Evolutionary conservation across 2,888 invertebrate species (phyloP).

Genomic region (Phasia obesa): DNA sequence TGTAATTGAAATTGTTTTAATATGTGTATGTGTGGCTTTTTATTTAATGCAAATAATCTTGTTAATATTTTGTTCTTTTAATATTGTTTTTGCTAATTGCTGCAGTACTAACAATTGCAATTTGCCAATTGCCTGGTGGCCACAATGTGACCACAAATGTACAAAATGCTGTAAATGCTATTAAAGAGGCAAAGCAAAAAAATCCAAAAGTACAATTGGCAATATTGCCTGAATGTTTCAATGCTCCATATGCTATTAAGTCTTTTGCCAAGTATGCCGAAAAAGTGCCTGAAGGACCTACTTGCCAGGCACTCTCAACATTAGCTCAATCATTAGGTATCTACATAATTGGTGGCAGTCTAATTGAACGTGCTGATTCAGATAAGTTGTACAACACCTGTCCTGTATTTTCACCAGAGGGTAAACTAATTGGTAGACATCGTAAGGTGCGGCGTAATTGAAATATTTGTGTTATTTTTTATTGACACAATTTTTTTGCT

Average conservation of each 20-base stretch:
- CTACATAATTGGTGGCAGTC: conserved; percentile 93
- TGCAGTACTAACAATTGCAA: conserved; percentile 76
- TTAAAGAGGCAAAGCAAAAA: conserved; percentile 75
- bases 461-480: not conserved
- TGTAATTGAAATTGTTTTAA: not conserved
- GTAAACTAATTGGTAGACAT: conserved; percentile 90
- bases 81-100: conserved; percentile 7
- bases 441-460: conserved; percentile 87
- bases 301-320: conserved; percentile 87
- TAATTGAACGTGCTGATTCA: conserved; percentile 89
- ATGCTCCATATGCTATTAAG: conserved; percentile 93
- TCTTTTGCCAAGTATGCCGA: conserved; percentile 94
- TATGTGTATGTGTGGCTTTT: not conserved
- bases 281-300: conserved; percentile 90
- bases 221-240: conserved; percentile 94
- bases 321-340: conserved; percentile 90
- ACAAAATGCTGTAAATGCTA: conserved; percentile 74
- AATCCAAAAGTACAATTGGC: conserved; percentile 83
- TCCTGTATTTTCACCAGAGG: conserved; percentile 91
- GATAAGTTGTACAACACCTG: conserved; percentile 92
- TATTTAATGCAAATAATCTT: not conserved
- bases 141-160: conserved; percentile 75
- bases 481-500: not conserved
- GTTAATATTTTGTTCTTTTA: not conserved
- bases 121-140: conserved; percentile 76